Evolutionary conservation across 2,888 invertebrate species (phyloP).

Genomic region (Danaus chrysippus): DNA sequence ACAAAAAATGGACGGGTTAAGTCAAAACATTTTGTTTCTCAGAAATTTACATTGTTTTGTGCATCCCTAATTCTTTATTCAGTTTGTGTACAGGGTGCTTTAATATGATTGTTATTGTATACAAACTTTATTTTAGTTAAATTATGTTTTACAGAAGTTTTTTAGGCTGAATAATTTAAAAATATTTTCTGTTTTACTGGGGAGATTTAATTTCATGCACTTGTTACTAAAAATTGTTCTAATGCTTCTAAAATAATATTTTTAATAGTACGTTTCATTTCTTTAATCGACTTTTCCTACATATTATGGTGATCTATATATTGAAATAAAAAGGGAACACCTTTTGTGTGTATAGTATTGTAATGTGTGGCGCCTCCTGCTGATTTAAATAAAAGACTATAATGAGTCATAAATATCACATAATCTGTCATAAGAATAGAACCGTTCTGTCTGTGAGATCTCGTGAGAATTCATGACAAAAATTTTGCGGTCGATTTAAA

Average conservation of each 20-base stretch:
- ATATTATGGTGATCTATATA: neutral
- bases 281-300: neutral
- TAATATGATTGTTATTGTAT: conserved; percentile 5
- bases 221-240: no score
- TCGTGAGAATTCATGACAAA: conserved; percentile 36
- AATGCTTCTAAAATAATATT: no score
- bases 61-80: conserved; percentile 47
- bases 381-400: conserved; percentile 46
- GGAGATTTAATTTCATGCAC: no score
- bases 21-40: conserved; percentile 60
- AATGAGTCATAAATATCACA: conserved; percentile 64
- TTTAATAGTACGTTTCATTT: no score
- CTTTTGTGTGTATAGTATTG: conserved; percentile 44
- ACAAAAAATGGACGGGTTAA: conserved; percentile 42
- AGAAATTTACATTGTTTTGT: conserved; percentile 53
- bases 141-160: neutral
- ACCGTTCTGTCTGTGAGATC: conserved; percentile 48
- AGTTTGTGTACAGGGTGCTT: conserved; percentile 42
- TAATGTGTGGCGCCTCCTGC: conserved; percentile 46
- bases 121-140: neutral
- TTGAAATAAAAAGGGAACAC: conserved; percentile 30
- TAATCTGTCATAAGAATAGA: conserved; percentile 59
- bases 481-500: no score
- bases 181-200: no score
- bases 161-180: no score